Evolutionary conservation across 2,797 vertebrate genomes (phyloP).

Genomic region (Zalophus californianus): DNA sequence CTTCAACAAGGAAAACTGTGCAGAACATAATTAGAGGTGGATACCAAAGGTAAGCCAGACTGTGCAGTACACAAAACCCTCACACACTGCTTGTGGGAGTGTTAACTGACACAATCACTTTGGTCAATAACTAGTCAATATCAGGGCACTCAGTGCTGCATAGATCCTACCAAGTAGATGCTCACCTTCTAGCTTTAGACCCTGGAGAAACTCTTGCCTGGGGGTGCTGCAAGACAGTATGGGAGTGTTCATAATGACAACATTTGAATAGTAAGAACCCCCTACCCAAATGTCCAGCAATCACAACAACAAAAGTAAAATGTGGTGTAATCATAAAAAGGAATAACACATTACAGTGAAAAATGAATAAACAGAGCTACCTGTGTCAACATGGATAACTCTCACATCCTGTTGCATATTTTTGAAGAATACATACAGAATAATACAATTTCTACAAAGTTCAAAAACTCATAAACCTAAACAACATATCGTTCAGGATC

Average conservation of each 20-base stretch:
- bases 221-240: background rate
- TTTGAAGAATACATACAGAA: background rate
- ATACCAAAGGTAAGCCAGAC: background rate
- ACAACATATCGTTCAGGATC: background rate
- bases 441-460: background rate
- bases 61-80: background rate
- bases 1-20: constrained; percentile 15
- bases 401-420: background rate
- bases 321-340: background rate
- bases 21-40: background rate
- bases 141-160: background rate
- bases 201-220: background rate
- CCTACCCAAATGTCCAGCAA: background rate
- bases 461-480: background rate
- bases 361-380: background rate
- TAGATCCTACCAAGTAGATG: no score
- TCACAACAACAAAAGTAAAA: background rate
- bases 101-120: background rate
- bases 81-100: background rate
- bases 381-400: background rate
- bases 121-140: background rate
- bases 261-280: background rate
- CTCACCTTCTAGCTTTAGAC: background rate
- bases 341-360: background rate
- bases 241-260: background rate